Evolutionary conservation across 2,888 invertebrate genomes (phyloP).

Genomic region (Xestia c-nigrum): DNA sequence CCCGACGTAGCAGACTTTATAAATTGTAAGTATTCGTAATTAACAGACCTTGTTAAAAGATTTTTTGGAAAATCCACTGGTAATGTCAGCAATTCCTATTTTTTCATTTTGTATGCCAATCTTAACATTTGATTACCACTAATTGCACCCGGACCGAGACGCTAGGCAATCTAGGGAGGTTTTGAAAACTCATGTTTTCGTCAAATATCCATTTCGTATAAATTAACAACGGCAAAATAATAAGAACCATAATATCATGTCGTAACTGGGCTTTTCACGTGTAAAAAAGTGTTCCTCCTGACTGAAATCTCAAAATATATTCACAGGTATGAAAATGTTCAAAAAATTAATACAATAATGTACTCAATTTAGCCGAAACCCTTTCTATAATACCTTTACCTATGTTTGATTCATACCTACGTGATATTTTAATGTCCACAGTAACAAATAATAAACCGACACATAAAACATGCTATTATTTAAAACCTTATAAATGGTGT

Average conservation of each 20-base stretch:
- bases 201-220: conserved; percentile 7
- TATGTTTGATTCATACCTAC: neutral
- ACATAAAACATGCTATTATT: neutral
- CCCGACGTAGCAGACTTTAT: neutral
- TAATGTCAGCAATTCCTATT: neutral
- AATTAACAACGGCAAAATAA: conserved; percentile 13
- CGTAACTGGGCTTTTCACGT: neutral
- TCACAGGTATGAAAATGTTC: neutral
- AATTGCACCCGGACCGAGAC: neutral
- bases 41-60: neutral
- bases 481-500: neutral
- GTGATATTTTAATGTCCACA: neutral
- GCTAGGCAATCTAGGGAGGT: no score
- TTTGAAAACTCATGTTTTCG: neutral
- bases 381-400: neutral
- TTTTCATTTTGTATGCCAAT: neutral
- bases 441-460: neutral
- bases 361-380: conserved; percentile 4
- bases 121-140: neutral
- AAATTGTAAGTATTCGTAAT: neutral
- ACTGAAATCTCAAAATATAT: conserved; percentile 16
- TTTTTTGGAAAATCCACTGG: neutral
- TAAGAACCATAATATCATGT: conserved; percentile 5
- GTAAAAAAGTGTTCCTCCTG: conserved; percentile 10
- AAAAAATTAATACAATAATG: neutral